phyloP scores from a whole-genome alignment of 2,113 vertebrate genomes.

The Pseudopipra pipra region DNA sequence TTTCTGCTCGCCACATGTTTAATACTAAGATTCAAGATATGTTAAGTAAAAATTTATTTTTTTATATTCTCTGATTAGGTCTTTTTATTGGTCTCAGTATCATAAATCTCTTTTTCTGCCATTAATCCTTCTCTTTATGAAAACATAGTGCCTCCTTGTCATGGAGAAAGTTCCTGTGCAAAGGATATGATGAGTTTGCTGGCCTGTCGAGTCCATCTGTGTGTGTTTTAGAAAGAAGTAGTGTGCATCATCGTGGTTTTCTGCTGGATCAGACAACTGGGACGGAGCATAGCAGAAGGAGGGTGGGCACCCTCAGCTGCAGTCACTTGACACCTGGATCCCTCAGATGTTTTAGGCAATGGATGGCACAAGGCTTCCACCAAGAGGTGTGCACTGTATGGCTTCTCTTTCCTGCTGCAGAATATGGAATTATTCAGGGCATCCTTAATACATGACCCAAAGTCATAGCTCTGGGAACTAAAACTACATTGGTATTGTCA shows the following conservation, averaged over 20 bases:
- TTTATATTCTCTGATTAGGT: background rate
- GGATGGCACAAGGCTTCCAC: background rate
- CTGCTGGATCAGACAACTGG: background rate
- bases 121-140: background rate
- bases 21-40: background rate
- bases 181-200: background rate
- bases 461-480: background rate
- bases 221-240: background rate
- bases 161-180: background rate
- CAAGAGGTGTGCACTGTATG: background rate
- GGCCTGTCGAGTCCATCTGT: background rate
- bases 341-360: background rate
- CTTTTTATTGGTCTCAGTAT: background rate
- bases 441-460: background rate
- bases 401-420: background rate
- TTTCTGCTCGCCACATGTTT: background rate
- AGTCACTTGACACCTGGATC: background rate
- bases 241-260: background rate
- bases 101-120: background rate
- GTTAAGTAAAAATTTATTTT: background rate
- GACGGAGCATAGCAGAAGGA: background rate
- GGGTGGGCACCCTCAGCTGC: background rate
- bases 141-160: background rate
- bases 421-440: background rate
- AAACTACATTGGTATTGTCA: background rate